A percentile compares a stretch with the other conserved stretches of the same genome.
Conservation (phyloP, 2,888 invertebrate species). For the Electrophaes corylata region DNA sequence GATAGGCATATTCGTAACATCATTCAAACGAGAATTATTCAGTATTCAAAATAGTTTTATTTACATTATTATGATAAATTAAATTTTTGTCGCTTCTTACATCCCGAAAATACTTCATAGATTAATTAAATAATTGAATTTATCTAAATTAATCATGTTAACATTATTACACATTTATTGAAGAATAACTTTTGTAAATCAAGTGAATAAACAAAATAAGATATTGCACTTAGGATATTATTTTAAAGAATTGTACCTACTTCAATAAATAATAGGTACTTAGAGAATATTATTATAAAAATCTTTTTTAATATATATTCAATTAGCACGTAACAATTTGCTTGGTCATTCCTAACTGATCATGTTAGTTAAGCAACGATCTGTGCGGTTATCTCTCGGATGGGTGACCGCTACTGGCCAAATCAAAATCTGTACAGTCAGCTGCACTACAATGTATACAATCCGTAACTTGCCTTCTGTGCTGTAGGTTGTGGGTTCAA, state of each 20-base stretch:
- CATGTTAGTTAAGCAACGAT: too few species aligned
- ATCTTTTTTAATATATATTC: too few species aligned
- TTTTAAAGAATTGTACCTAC: background rate
- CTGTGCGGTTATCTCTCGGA: too few species aligned
- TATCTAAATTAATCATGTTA: background rate
- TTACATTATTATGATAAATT: background rate
- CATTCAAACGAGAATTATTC: background rate
- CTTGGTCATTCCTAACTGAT: too few species aligned
- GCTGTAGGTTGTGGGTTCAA: too few species aligned
- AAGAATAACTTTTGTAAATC: background rate
- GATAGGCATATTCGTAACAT: too few species aligned
- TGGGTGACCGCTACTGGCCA: too few species aligned
- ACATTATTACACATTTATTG: background rate
- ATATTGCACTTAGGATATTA: background rate
- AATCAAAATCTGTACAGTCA: too few species aligned
- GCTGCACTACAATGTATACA: too few species aligned
- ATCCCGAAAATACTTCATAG: background rate
- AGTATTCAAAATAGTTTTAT: conserved; percentile 9
- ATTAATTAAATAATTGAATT: background rate
- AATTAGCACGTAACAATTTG: too few species aligned
- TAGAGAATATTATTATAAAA: too few species aligned
- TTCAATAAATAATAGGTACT: background rate
- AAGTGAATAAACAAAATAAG: background rate
- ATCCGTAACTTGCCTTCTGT: too few species aligned
- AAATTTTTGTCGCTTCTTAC: background rate